These are phyloP conservation scores for Macaca nemestrina DNA, from an alignment of 2,113 vertebrate genomes.

Conservation along the genomic window DNA sequence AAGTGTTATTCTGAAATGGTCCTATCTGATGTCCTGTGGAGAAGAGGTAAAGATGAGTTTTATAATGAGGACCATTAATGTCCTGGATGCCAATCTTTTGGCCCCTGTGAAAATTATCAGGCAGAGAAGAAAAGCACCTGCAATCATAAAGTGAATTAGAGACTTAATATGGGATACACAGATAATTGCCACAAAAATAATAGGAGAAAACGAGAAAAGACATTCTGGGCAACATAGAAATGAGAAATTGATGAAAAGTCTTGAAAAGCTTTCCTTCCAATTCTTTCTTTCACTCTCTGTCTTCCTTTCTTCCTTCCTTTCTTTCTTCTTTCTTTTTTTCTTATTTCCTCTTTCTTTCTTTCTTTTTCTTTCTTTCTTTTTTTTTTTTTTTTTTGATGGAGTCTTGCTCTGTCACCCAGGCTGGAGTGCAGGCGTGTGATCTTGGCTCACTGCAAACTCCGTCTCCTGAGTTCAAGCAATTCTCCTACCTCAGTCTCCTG, in stretches of 20 bases:
- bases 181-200: slow-evolving; percentile 68
- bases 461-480: no score
- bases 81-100: slow-evolving; percentile 60
- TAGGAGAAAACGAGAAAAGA: slow-evolving; percentile 22
- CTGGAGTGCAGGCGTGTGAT: no score
- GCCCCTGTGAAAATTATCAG: slow-evolving; percentile 50
- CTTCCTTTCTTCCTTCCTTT: no score
- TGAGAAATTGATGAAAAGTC: slow-evolving; percentile 63
- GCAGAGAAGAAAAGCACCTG: slow-evolving; percentile 51
- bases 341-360: no score
- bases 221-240: slow-evolving; percentile 34
- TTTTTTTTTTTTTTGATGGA: no score
- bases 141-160: slow-evolving; percentile 67
- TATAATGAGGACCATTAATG: not conserved
- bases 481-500: no score
- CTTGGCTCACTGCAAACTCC: no score
- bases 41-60: not conserved
- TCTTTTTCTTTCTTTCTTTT: no score
- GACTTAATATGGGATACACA: slow-evolving; percentile 58
- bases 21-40: not conserved
- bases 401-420: no score
- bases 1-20: not conserved
- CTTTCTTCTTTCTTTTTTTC: no score
- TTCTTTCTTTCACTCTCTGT: slow-evolving; percentile 35
- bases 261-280: slow-evolving; percentile 65